phyloP scores from a whole-genome alignment of 2,113 vertebrate species.

The Zosterops borbonicus region DNA sequence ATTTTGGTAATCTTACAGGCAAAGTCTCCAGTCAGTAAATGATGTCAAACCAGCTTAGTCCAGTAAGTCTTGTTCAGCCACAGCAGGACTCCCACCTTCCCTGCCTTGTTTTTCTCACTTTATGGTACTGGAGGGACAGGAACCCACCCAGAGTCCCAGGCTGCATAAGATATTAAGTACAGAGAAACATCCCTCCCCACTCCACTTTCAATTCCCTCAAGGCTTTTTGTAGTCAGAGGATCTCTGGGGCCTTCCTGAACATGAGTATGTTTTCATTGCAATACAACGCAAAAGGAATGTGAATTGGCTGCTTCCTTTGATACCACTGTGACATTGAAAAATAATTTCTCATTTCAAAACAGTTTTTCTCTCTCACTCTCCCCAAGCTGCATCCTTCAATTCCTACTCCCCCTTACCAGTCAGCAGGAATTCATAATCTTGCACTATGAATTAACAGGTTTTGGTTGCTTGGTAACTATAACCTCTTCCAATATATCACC shows the following conservation, averaged over 20 bases:
- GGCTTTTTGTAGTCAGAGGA: not conserved
- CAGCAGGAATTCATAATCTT: constrained; percentile 33
- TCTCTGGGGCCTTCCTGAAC: not conserved
- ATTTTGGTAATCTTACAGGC: not conserved
- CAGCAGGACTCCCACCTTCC: not conserved
- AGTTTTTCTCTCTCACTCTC: not conserved
- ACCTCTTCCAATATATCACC: not conserved
- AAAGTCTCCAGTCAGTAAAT: not conserved
- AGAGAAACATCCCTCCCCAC: not conserved
- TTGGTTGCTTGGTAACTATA: constrained; percentile 68
- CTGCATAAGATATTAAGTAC: not conserved
- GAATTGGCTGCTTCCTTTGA: not conserved
- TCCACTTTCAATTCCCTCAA: not conserved
- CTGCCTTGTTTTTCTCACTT: not conserved
- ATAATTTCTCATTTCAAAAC: not conserved
- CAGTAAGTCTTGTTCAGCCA: not conserved
- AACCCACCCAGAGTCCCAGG: not conserved
- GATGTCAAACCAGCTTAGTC: not conserved
- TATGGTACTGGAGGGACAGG: rapidly evolving
- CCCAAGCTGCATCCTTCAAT: not conserved
- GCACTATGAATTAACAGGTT: constrained; percentile 21
- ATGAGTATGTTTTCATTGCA: not conserved
- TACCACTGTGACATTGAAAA: not conserved
- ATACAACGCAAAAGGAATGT: not conserved
- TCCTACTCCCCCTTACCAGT: not conserved